Evolutionary conservation across 1,140 invertebrate genomes (phyloP).

Genomic region (Helicoverpa zea): DNA sequence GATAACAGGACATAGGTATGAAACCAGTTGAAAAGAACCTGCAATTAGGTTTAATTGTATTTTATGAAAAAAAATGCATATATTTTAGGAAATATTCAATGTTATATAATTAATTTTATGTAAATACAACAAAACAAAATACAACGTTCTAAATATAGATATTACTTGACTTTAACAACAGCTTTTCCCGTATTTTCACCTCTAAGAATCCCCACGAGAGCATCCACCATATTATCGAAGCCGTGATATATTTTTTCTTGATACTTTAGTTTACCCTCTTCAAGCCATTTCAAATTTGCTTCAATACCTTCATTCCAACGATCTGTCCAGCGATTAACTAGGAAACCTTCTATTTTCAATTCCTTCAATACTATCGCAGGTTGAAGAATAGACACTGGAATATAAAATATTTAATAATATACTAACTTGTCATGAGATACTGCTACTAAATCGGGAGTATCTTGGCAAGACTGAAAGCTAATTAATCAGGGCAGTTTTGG

Average conservation of each 20-base stretch:
- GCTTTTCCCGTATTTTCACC: conserved; percentile 90
- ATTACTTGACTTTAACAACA: conserved; percentile 87
- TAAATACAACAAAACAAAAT: neutral
- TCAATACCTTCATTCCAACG: conserved; percentile 88
- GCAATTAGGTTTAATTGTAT: too few species aligned
- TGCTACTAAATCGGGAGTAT: too few species aligned
- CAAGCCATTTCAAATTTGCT: conserved; percentile 88
- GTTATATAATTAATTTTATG: neutral
- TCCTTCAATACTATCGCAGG: conserved; percentile 84
- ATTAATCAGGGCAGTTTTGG: too few species aligned
- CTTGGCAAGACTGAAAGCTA: neutral
- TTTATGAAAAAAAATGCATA: too few species aligned
- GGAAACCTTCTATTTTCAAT: conserved; percentile 90
- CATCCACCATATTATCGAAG: conserved; percentile 90
- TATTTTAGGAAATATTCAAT: too few species aligned
- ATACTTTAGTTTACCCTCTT: conserved; percentile 89
- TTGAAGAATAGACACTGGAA: conserved; percentile 77
- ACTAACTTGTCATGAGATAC: too few species aligned
- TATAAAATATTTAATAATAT: conserved; percentile 18
- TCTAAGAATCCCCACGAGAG: conserved; percentile 88
- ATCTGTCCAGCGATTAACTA: conserved; percentile 87
- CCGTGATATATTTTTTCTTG: conserved; percentile 89
- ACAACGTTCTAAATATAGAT: neutral
- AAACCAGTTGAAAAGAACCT: too few species aligned
- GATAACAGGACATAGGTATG: too few species aligned